Percentiles rank a stretch among this genome's conserved stretches.
Evolutionary conservation across 2,888 invertebrate genomes (phyloP).

Genomic region (Lasioglossum lativentre): DNA sequence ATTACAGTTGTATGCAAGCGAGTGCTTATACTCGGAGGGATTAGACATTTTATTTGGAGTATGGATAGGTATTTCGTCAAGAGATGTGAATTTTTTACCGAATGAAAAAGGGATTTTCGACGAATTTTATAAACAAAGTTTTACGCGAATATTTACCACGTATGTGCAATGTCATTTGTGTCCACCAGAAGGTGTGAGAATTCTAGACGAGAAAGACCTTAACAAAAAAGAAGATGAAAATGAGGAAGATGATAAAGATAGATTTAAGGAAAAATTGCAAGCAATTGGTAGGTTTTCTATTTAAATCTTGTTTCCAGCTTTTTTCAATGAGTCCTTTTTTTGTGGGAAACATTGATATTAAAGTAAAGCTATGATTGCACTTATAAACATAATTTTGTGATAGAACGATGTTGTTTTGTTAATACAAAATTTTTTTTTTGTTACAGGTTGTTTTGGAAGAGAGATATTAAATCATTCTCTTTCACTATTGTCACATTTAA

Average conservation of each 20-base stretch:
- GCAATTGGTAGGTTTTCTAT: constrained; percentile 86
- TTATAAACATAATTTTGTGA: neutral
- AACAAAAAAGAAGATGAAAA: constrained; percentile 87
- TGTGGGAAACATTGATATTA: neutral
- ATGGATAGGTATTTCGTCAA: constrained; percentile 87
- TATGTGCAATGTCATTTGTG: constrained; percentile 93
- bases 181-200: constrained; percentile 91
- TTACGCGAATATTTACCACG: constrained; percentile 90
- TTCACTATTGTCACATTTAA: constrained; percentile 88
- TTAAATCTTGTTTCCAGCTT: neutral
- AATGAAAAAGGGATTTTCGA: constrained; percentile 73
- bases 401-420: neutral
- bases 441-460: constrained; percentile 86
- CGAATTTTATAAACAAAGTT: constrained; percentile 82
- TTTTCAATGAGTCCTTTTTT: neutral
- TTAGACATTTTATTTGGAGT: constrained; percentile 89
- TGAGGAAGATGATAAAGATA: constrained; percentile 89
- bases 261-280: constrained; percentile 90
- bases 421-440: neutral
- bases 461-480: constrained; percentile 88
- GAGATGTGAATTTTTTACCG: neutral
- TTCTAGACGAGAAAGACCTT: constrained; percentile 84
- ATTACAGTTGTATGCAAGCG: constrained; percentile 84
- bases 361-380: neutral
- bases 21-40: constrained; percentile 88